Conservation (phyloP, 2,888 invertebrate genomes). For the Sesia bembeciformis region DNA sequence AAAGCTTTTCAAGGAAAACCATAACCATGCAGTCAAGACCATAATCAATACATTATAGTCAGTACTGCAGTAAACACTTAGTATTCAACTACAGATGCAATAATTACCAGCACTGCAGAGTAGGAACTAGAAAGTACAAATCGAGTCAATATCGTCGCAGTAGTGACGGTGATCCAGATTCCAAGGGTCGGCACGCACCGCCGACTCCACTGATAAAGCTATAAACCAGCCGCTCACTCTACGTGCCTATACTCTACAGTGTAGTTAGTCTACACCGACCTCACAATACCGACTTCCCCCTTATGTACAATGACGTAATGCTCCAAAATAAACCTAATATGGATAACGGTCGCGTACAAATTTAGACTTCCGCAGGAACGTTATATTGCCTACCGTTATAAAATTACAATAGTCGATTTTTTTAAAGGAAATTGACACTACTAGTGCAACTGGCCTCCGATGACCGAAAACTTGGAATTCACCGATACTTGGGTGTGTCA, state of each 20-base stretch:
- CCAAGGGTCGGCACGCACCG: constrained; percentile 23
- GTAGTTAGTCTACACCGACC: too few relatives aligned
- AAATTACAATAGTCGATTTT: neutral
- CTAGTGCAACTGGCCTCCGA: neutral
- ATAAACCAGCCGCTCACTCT: constrained; percentile 8
- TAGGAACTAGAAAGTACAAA: constrained; percentile 6
- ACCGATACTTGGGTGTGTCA: constrained; percentile 63
- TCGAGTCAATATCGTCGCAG: constrained; percentile 3
- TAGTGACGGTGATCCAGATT: constrained; percentile 30
- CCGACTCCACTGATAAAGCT: constrained; percentile 18
- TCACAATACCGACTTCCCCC: constrained; percentile 20
- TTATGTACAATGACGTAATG: constrained; percentile 65
- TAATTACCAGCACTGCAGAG: neutral
- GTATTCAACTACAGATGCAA: neutral
- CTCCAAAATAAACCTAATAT: constrained; percentile 68
- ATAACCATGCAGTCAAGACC: too few relatives aligned
- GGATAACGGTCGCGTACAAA: constrained; percentile 38
- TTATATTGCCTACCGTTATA: neutral
- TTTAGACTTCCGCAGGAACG: constrained; percentile 30
- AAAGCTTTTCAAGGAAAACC: too few relatives aligned
- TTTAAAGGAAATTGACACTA: neutral
- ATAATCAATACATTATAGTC: too few relatives aligned
- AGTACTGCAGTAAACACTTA: neutral
- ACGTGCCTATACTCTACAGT: constrained; percentile 18
- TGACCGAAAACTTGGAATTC: constrained; percentile 21